Conservation (phyloP, 1,140 invertebrate genomes). For the Papilio glaucus region DNA sequence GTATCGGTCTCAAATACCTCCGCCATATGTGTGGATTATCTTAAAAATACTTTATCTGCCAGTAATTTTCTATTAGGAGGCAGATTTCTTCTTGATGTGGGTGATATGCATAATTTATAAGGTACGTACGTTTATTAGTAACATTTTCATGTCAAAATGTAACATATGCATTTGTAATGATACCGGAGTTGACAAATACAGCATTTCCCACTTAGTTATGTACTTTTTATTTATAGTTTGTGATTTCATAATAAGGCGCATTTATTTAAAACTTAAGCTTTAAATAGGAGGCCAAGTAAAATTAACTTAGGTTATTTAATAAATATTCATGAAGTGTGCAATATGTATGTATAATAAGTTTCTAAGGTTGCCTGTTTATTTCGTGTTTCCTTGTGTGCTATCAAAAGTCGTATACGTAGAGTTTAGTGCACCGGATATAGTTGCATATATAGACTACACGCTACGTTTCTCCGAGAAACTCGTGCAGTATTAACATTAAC, state of each 20-base stretch:
- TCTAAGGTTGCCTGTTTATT: no score
- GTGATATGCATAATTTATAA: constrained; percentile 28
- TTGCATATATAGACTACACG: background rate
- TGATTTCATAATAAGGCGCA: no score
- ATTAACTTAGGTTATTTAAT: no score
- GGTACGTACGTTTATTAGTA: constrained; percentile 7
- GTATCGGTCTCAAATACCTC: constrained; percentile 9
- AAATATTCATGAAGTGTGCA: no score
- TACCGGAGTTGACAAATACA: background rate
- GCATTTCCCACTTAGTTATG: background rate
- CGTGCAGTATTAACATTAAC: background rate
- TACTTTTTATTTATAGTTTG: background rate
- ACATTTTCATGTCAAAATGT: background rate
- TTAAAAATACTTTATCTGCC: constrained; percentile 15
- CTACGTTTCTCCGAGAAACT: constrained; percentile 4
- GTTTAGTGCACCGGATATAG: background rate
- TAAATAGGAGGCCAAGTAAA: no score
- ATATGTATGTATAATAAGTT: no score
- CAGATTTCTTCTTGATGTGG: constrained; percentile 19
- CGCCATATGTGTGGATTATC: background rate
- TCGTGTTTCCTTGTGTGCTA: no score
- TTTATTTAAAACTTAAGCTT: no score
- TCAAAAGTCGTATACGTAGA: no score
- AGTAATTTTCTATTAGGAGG: constrained; percentile 22
- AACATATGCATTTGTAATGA: background rate